Percentiles rank a stretch among this genome's conserved stretches.
Evolutionary conservation across 2,113 vertebrate genomes (phyloP).

Genomic region (Gulo gulo): DNA sequence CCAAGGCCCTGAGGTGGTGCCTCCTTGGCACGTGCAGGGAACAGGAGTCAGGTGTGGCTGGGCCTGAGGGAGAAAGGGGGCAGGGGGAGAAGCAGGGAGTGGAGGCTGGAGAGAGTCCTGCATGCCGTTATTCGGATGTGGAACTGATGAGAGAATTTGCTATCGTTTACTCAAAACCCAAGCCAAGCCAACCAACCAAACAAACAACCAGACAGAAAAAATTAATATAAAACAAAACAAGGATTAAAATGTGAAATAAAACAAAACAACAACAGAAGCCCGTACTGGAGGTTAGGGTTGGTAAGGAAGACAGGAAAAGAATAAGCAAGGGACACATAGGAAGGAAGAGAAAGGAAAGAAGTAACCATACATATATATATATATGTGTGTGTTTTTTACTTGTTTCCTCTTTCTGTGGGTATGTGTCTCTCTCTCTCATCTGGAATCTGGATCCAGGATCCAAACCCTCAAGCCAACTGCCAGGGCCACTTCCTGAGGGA

Average conservation of each 20-base stretch:
- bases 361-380: no score
- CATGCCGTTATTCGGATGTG: neutral
- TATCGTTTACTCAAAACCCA: neutral
- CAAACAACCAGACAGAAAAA: neutral
- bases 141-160: neutral
- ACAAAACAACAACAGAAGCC: neutral
- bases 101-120: fast-evolving
- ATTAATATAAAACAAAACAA: neutral
- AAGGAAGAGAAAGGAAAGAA: neutral
- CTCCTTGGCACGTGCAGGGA: neutral
- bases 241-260: neutral
- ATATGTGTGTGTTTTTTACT: no score
- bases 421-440: neutral
- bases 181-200: neutral
- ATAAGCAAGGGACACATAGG: fast-evolving
- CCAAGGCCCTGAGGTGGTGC: neutral
- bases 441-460: neutral
- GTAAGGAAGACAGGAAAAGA: neutral
- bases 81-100: no score
- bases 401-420: neutral
- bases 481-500: neutral
- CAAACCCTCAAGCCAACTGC: neutral
- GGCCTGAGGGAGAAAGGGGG: neutral
- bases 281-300: neutral
- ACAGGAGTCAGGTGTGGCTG: neutral